These are phyloP conservation scores for Drosophila mojavensis DNA, from an alignment of 1,140 invertebrate genomes.

Conservation along the genomic window DNA sequence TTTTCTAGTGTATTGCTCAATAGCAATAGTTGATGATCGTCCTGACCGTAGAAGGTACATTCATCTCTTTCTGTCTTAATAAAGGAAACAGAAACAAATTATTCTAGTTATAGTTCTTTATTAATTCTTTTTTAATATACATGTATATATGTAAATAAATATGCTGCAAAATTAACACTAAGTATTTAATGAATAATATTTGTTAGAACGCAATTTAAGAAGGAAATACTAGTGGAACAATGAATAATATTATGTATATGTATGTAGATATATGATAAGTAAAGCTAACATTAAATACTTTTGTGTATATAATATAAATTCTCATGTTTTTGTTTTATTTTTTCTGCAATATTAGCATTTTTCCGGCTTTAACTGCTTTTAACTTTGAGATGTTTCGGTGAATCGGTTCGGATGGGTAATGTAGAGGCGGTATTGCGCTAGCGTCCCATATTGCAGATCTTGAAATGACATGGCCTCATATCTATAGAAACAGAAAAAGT, in stretches of 20 bases:
- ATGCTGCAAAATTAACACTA: slow-evolving; percentile 46
- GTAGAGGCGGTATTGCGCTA: slow-evolving; percentile 67
- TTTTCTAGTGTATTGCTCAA: too few species aligned
- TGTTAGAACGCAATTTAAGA: slow-evolving; percentile 29
- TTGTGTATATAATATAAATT: slow-evolving; percentile 25
- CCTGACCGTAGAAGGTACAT: too few species aligned
- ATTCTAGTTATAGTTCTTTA: slow-evolving; percentile 13
- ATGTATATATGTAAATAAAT: slow-evolving; percentile 47
- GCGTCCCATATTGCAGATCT: slow-evolving; percentile 82
- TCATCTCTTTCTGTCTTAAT: not conserved
- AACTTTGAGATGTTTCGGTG: not conserved
- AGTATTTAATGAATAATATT: slow-evolving; percentile 60
- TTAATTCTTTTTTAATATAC: slow-evolving; percentile 18
- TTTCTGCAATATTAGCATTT: slow-evolving; percentile 25
- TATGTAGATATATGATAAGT: slow-evolving; percentile 4
- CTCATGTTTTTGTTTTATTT: not conserved
- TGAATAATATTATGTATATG: slow-evolving; percentile 21
- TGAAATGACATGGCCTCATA: slow-evolving; percentile 80
- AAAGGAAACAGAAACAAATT: not conserved
- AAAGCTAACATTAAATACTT: slow-evolving; percentile 60
- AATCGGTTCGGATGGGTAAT: slow-evolving; percentile 39
- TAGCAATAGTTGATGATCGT: too few species aligned
- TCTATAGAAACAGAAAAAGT: slow-evolving; percentile 36
- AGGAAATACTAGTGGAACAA: slow-evolving; percentile 40
- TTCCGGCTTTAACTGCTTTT: slow-evolving; percentile 3